Base-by-base conservation (phyloP, 2,888 invertebrate genomes). In the Yponomeuta plumbellus region DNA sequence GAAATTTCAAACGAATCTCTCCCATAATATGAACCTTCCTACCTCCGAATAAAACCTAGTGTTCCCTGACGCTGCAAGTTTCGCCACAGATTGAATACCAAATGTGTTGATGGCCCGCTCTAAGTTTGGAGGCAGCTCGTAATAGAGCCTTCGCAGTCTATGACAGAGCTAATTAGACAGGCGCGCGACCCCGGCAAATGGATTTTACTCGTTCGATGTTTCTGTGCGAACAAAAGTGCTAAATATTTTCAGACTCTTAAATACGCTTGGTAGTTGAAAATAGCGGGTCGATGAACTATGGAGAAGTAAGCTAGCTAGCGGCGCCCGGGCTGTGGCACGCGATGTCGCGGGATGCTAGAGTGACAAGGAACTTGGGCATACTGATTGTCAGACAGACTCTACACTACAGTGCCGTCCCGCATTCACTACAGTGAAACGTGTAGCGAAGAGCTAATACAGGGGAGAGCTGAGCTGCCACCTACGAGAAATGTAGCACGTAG, bases 151-250 rank as follows among this genome's bases (percentile, higher is more conserved):
- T 88, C 89, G 90, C 88, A 88, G 87, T 85, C 87, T 89, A 89
- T 90, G 89, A 90, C 90, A 88, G 86, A 86, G 86, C 84, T 91
- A 91, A 91, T 91, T 88, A 91, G 91, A 91, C 90, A 89, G 87
- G 85, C 89, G 88, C 81, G 80, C 79, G 85, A 83, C 84, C 81
- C 81, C 82, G 83, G 78, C 84, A 85, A 88, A 90, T 91, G 90
- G 90, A 88, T 85, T 91, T 90, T 89, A 85, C 90, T 88, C 87
- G 90, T 90, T 84, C 80, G 75, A 79, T 84, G 81, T 84, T 85
- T 83, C 76, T 75, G 75, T 68, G 74, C 73, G 73, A 85, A 84
- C 80, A 83, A 79, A 80, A 75, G 75, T 73, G 74, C 75, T 75
- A 81, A 82, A 82, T 80, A 75, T 77, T 76, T 71, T 70, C 72